Conservation (phyloP, 2,113 vertebrate species). For the Callithrix jacchus region DNA sequence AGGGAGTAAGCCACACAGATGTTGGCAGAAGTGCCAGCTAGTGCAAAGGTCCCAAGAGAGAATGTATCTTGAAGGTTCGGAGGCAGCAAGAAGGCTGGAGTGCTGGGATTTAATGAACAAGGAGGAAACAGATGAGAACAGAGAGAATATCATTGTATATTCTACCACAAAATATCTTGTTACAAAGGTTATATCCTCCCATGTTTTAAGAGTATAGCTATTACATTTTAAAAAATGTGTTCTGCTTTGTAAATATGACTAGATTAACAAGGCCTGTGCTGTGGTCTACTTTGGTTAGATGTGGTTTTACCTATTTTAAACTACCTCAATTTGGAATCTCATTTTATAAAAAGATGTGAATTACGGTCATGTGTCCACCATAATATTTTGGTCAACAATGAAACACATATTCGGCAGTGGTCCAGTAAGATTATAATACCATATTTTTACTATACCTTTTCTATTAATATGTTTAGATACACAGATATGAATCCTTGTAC, state of each 20-base stretch:
- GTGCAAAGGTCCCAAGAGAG: too few species aligned
- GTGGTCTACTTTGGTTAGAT: neutral
- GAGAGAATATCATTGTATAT: neutral
- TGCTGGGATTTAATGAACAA: neutral
- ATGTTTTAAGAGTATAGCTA: neutral
- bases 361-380: neutral
- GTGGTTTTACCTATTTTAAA: neutral
- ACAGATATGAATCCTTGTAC: neutral
- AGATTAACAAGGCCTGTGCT: neutral
- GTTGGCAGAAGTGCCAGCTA: neutral
- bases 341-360: neutral
- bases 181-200: neutral
- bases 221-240: neutral
- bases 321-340: neutral
- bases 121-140: neutral
- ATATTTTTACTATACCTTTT: neutral
- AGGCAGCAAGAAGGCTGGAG: too few species aligned
- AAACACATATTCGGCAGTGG: neutral
- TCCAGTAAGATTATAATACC: neutral
- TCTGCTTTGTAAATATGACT: slow-evolving; percentile 1
- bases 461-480: neutral
- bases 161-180: neutral
- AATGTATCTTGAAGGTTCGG: neutral
- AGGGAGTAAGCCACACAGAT: neutral
- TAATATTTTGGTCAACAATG: neutral